Evolutionary conservation across 2,113 vertebrate genomes (phyloP).

Genomic region (Sander lucioperca): DNA sequence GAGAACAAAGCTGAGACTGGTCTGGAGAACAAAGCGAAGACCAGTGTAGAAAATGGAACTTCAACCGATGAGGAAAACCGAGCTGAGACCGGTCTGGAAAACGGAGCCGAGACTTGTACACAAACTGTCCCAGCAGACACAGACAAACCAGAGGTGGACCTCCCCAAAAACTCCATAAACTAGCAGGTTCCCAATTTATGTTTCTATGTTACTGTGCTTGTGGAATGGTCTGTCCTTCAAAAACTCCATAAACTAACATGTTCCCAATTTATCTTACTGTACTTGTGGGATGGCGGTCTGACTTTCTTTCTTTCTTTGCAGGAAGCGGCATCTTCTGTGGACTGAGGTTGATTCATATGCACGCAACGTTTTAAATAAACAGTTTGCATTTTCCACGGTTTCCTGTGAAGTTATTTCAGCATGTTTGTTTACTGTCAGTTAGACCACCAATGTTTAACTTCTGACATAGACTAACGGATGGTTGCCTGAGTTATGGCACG

Average conservation of each 20-base stretch:
- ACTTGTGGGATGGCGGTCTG: background rate
- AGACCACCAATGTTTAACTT: background rate
- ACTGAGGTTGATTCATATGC: constrained; percentile 34
- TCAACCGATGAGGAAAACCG: constrained; percentile 58
- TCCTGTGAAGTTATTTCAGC: constrained; percentile 31
- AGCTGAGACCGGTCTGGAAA: too few relatives aligned
- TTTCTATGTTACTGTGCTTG: background rate
- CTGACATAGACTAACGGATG: background rate
- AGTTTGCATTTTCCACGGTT: constrained; percentile 34
- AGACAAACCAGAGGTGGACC: constrained; percentile 70
- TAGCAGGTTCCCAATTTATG: background rate
- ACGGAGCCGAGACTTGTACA: constrained; percentile 25
- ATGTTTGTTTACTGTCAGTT: constrained; percentile 5
- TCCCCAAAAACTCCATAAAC: background rate
- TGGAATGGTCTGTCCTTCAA: too few relatives aligned
- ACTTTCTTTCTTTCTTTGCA: constrained; percentile 49
- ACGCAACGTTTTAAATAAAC: constrained; percentile 72
- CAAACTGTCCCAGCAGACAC: constrained; percentile 23
- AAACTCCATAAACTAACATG: background rate
- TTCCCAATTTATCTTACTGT: background rate
- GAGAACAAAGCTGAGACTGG: constrained; percentile 47
- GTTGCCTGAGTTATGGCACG: background rate
- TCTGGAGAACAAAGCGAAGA: constrained; percentile 56
- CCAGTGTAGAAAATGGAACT: background rate
- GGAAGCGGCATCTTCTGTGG: constrained; percentile 62